These are phyloP conservation scores for Gobionotothen gibberifrons DNA, from an alignment of 2,797 vertebrate genomes.

Conservation along the genomic window DNA sequence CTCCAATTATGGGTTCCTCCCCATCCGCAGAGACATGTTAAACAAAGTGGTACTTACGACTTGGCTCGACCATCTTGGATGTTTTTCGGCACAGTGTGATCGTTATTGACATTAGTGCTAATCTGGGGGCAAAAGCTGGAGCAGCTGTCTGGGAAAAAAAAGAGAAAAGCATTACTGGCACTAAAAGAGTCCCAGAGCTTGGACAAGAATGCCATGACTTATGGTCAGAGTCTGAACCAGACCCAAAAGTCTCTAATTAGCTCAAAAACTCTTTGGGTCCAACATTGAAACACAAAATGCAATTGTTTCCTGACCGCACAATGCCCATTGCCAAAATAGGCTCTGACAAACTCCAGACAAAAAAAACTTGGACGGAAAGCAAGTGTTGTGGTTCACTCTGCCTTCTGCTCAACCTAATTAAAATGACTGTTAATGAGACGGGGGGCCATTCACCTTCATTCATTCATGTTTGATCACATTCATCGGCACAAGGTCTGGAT, in stretches of 20 bases:
- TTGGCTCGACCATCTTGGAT: constrained; percentile 64
- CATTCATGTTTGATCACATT: constrained; percentile 19
- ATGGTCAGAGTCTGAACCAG: constrained; percentile 57
- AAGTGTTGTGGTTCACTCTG: constrained; percentile 1
- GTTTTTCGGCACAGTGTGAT: constrained; percentile 71
- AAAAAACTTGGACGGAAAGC: constrained; percentile 5
- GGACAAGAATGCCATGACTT: constrained; percentile 61
- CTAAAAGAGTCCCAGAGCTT: constrained; percentile 58
- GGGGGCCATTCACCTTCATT: constrained; percentile 14
- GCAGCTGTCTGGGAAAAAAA: constrained; percentile 62
- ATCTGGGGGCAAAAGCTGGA: constrained; percentile 75
- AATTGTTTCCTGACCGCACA: constrained; percentile 21
- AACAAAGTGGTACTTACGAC: constrained; percentile 77
- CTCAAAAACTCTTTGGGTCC: constrained; percentile 51
- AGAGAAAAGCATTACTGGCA: constrained; percentile 66
- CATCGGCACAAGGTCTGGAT: constrained; percentile 9
- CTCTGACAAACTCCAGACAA: constrained; percentile 4
- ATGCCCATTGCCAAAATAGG: constrained; percentile 18
- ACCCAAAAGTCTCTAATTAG: constrained; percentile 64
- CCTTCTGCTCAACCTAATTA: constrained; percentile 32
- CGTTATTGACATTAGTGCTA: constrained; percentile 80
- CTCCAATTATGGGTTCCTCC: constrained; percentile 66
- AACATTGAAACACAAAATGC: constrained; percentile 47
- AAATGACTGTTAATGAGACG: constrained; percentile 42
- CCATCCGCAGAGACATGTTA: constrained; percentile 65